These are phyloP conservation scores for Mastacembelus armatus DNA, from an alignment of 2,797 vertebrate species.

Conservation along the genomic window DNA sequence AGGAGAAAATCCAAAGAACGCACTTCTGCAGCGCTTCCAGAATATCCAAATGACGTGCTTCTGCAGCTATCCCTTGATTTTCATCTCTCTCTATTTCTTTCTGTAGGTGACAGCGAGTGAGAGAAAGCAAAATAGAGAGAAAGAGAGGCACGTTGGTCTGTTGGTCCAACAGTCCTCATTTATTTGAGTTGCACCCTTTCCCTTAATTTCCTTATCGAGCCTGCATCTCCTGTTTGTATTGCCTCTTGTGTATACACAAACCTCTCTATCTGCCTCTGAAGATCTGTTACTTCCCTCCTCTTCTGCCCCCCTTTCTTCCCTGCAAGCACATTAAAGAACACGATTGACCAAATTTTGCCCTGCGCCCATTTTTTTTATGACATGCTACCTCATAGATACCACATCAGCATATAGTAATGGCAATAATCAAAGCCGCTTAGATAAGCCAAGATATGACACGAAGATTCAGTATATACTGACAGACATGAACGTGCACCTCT, in stretches of 20 bases:
- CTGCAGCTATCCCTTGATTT: slow-evolving; percentile 36
- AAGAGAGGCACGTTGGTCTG: slow-evolving; percentile 24
- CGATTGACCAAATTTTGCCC: neutral
- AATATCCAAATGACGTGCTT: slow-evolving; percentile 32
- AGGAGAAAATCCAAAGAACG: slow-evolving; percentile 51
- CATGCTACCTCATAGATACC: neutral
- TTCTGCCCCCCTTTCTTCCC: slow-evolving; percentile 17
- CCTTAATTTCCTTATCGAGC: slow-evolving; percentile 85
- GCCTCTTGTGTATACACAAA: slow-evolving; percentile 73
- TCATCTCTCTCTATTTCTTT: slow-evolving; percentile 41
- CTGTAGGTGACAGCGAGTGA: slow-evolving; percentile 14
- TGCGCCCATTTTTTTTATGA: neutral
- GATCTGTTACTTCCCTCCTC: slow-evolving; percentile 64
- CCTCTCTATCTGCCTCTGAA: slow-evolving; percentile 61
- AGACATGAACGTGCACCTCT: too few species aligned
- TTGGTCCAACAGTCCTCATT: slow-evolving; percentile 59
- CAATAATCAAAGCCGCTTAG: neutral
- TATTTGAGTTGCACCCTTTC: slow-evolving; percentile 87
- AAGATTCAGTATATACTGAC: rapidly evolving
- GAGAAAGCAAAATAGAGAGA: slow-evolving; percentile 3
- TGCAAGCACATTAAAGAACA: slow-evolving; percentile 13
- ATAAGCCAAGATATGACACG: neutral
- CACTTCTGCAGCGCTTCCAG: slow-evolving; percentile 25
- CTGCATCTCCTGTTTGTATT: slow-evolving; percentile 83
- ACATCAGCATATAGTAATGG: neutral